Percentiles rank a stretch among this genome's conserved stretches.
Conservation (phyloP, 2,113 vertebrate genomes). For the Lycaon pictus region DNA sequence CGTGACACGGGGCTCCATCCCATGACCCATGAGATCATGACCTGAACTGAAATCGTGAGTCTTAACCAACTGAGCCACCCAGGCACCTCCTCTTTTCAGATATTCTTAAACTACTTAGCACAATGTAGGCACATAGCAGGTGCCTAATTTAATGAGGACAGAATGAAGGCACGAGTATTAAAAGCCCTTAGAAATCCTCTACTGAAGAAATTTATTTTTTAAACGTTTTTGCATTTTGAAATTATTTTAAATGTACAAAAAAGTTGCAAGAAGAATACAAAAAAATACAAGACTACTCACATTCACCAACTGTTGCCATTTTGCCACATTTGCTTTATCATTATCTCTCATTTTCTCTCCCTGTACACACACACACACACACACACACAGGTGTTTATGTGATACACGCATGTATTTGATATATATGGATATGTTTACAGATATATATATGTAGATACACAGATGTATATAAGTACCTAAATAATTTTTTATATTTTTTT, state of each 20-base stretch:
- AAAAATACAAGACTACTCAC: background rate
- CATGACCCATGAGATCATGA: background rate
- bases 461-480: background rate
- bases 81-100: background rate
- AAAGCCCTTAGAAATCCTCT: background rate
- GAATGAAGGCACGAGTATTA: background rate
- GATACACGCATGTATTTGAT: background rate
- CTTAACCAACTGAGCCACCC: background rate
- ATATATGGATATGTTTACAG: background rate
- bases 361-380: background rate
- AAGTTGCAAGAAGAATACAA: background rate
- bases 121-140: background rate
- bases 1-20: background rate
- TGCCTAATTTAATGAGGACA: background rate
- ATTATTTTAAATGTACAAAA: conserved; percentile 39
- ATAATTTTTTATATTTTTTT: background rate
- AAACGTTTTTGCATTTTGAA: background rate
- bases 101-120: background rate
- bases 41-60: background rate
- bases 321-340: background rate
- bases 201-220: background rate
- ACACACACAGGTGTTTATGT: background rate
- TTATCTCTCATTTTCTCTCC: background rate
- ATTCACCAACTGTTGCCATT: background rate
- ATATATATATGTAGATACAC: background rate